These are phyloP conservation scores for Sepioteuthis lessoniana DNA, from an alignment of 2,888 invertebrate genomes.

Conservation along the genomic window DNA sequence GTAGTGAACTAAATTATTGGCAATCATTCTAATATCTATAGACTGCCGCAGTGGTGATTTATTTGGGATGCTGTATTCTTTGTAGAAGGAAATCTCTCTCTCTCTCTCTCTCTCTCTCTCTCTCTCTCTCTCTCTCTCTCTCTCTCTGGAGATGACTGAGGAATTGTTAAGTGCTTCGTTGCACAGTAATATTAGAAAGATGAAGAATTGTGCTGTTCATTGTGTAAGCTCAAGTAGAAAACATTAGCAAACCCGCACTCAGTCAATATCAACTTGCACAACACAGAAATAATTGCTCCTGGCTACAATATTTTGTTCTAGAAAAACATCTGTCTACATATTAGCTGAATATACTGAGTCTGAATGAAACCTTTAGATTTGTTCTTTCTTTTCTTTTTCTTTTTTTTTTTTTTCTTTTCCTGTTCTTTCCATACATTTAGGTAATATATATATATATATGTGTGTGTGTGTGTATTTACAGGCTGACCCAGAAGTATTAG, in stretches of 20 bases:
- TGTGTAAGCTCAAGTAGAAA: background rate
- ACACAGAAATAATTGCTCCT: slow-evolving; percentile 2
- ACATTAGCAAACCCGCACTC: background rate
- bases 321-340: background rate
- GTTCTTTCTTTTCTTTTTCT: too few relatives aligned
- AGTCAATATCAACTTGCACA: background rate
- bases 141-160: background rate
- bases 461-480: background rate
- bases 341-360: background rate
- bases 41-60: background rate
- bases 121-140: too few relatives aligned
- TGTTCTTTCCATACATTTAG: background rate
- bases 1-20: background rate
- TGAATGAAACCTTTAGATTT: background rate
- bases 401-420: too few relatives aligned
- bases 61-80: background rate
- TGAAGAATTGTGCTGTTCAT: background rate
- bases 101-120: too few relatives aligned
- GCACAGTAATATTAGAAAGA: background rate
- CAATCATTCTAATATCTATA: background rate
- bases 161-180: background rate
- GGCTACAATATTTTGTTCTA: background rate
- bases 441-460: background rate
- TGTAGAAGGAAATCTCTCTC: background rate
- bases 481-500: background rate